Conservation (phyloP, 1,140 invertebrate genomes). For the Lepidurus arcticus region DNA sequence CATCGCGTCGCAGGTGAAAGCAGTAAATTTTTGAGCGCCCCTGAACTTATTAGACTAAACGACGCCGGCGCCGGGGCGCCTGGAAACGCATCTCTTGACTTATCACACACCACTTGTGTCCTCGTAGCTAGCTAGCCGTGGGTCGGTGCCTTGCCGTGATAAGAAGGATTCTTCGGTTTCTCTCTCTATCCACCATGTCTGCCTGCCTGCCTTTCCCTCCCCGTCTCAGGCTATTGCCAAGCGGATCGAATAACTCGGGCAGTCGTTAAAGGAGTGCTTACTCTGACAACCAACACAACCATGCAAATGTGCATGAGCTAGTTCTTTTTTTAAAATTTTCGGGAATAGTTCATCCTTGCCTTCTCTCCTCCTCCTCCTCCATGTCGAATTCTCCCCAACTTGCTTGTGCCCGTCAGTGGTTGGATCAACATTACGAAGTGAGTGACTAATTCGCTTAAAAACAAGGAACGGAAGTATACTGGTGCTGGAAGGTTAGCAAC, state of each 20-base stretch:
- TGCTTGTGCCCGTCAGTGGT: not conserved
- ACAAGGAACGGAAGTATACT: not conserved
- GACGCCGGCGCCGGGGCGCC: conserved; percentile 10
- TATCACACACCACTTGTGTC: conserved; percentile 14
- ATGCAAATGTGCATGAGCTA: conserved; percentile 9
- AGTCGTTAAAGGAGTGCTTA: conserved; percentile 14
- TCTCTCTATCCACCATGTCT: not conserved
- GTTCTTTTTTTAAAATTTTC: not conserved
- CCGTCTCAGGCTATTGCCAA: not conserved
- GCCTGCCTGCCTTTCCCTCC: not conserved
- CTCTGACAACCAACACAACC: not conserved
- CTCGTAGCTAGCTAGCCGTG: conserved; percentile 7
- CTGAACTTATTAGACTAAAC: not conserved
- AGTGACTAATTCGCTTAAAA: not conserved
- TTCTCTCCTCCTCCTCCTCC: not conserved
- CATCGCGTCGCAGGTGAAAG: not conserved
- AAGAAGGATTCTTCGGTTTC: not conserved
- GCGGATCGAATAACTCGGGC: conserved; percentile 8
- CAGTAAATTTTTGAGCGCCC: not conserved
- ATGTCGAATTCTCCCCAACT: not conserved
- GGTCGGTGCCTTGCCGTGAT: conserved; percentile 8
- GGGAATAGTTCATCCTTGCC: not conserved
- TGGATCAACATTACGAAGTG: not conserved
- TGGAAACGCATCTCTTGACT: conserved; percentile 15
- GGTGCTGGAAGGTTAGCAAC: too few species aligned